phyloP scores from a whole-genome alignment of 2,797 vertebrate species.

The Periparus ater region DNA sequence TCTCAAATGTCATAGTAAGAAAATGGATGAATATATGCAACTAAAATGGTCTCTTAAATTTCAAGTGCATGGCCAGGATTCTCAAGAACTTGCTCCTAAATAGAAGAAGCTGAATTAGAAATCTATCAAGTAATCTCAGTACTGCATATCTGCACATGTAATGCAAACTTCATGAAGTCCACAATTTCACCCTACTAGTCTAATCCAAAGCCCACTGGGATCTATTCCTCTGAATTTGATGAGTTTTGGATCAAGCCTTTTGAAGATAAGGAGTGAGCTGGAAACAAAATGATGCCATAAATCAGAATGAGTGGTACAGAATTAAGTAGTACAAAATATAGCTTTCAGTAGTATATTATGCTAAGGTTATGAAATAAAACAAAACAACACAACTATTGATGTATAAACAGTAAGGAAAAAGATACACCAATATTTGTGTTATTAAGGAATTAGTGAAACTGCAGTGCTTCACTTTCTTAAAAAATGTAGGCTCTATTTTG shows the following conservation, averaged over 20 bases:
- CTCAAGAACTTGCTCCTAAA: constrained; percentile 54
- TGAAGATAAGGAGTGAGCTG: constrained; percentile 63
- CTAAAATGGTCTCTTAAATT: constrained; percentile 60
- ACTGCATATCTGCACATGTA: constrained; percentile 29
- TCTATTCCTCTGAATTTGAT: constrained; percentile 62
- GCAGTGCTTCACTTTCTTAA: not conserved
- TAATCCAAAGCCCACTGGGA: constrained; percentile 68
- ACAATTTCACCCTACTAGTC: constrained; percentile 61
- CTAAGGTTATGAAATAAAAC: constrained; percentile 47
- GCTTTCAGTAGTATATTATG: constrained; percentile 43
- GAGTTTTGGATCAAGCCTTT: constrained; percentile 68
- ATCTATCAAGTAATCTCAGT: constrained; percentile 55
- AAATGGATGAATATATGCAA: constrained; percentile 63
- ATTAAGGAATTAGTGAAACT: constrained; percentile 33
- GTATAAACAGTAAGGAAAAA: not conserved
- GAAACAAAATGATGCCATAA: constrained; percentile 70
- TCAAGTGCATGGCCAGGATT: constrained; percentile 56
- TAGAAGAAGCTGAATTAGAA: constrained; percentile 54
- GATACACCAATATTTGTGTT: constrained; percentile 12
- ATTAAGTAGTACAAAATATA: constrained; percentile 57
- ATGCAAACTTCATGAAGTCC: constrained; percentile 55
- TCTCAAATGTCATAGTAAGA: constrained; percentile 73
- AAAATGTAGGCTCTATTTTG: constrained; percentile 45
- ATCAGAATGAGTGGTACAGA: constrained; percentile 58
- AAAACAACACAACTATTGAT: not conserved